phyloP scores from a whole-genome alignment of 2,797 vertebrate genomes.

The Sphaeramia orbicularis region DNA sequence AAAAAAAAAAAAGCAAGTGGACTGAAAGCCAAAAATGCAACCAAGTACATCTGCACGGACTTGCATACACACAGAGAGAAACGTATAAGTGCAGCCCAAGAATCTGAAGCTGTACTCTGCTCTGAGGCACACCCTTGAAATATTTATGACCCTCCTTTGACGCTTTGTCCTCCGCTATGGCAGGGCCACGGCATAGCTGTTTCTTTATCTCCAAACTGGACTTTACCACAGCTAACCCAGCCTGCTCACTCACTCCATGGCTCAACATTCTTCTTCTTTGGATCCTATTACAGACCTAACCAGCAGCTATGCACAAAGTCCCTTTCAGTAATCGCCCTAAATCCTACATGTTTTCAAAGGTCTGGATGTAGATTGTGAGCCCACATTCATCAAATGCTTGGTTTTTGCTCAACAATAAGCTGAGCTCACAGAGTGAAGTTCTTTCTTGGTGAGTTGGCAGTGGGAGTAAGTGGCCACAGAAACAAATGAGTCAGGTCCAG shows the following conservation, averaged over 20 bases:
- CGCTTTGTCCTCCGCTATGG: slow-evolving; percentile 52
- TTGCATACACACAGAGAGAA: slow-evolving; percentile 25
- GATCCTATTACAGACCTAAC: slow-evolving; percentile 62
- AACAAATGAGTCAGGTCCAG: slow-evolving; percentile 49
- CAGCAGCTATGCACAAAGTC: slow-evolving; percentile 55
- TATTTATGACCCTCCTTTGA: slow-evolving; percentile 70
- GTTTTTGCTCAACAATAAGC: slow-evolving; percentile 51
- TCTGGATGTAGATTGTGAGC: slow-evolving; percentile 37
- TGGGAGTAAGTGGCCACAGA: slow-evolving; percentile 53
- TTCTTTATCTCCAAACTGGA: slow-evolving; percentile 60
- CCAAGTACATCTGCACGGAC: slow-evolving; percentile 4
- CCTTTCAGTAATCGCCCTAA: slow-evolving; percentile 47
- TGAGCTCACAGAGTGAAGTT: slow-evolving; percentile 36
- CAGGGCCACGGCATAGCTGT: slow-evolving; percentile 52
- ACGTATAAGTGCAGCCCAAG: slow-evolving; percentile 44
- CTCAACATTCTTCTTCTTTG: slow-evolving; percentile 67
- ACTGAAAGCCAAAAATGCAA: slow-evolving; percentile 20
- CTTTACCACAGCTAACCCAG: slow-evolving; percentile 43
- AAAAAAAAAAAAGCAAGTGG: slow-evolving; percentile 18
- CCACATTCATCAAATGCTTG: slow-evolving; percentile 52
- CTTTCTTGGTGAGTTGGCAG: slow-evolving; percentile 40
- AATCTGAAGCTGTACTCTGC: slow-evolving; percentile 62
- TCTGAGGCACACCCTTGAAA: slow-evolving; percentile 77
- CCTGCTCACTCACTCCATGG: slow-evolving; percentile 35
- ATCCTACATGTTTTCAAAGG: slow-evolving; percentile 56